Conservation (phyloP, 1,140 invertebrate genomes). For the Chymomyza costata region DNA sequence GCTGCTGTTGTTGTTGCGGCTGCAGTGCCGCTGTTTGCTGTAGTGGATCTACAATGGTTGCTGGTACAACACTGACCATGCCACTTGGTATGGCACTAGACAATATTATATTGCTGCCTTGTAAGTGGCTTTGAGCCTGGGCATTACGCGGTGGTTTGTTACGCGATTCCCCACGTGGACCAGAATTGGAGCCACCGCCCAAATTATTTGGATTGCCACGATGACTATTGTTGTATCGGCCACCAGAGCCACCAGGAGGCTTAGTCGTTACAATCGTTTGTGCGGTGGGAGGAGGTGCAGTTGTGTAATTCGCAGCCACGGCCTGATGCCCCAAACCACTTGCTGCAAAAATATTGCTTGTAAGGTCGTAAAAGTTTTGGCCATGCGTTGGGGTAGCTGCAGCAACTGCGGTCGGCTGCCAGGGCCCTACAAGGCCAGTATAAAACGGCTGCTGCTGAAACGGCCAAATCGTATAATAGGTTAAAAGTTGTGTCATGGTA, state of each 20-base stretch:
- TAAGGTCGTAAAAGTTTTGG: slow-evolving; percentile 83
- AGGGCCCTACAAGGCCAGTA: slow-evolving; percentile 53
- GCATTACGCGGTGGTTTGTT: slow-evolving; percentile 53
- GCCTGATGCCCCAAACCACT: slow-evolving; percentile 84
- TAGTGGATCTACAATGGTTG: slow-evolving; percentile 47
- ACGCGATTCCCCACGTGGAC: slow-evolving; percentile 52
- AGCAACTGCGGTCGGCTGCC: slow-evolving; percentile 71
- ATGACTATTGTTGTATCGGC: slow-evolving; percentile 59
- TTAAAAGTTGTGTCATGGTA: not conserved
- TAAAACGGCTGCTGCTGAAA: slow-evolving; percentile 75
- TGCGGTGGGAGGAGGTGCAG: slow-evolving; percentile 56
- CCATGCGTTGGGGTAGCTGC: slow-evolving; percentile 77
- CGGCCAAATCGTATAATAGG: slow-evolving; percentile 29
- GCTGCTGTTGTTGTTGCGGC: slow-evolving; percentile 20
- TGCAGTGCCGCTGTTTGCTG: slow-evolving; percentile 32
- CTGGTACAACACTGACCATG: slow-evolving; percentile 55
- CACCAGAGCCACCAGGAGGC: slow-evolving; percentile 54
- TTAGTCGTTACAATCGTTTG: slow-evolving; percentile 58
- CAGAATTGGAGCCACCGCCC: slow-evolving; percentile 28
- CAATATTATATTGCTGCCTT: slow-evolving; percentile 49
- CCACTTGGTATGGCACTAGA: slow-evolving; percentile 46
- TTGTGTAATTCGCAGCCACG: slow-evolving; percentile 77
- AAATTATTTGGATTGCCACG: slow-evolving; percentile 58
- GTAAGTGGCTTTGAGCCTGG: slow-evolving; percentile 48
- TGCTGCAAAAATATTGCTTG: slow-evolving; percentile 82